Percentiles rank a stretch among this genome's conserved stretches.
phyloP scores from a whole-genome alignment of 2,888 invertebrate species.

The Drosophila peninsularis region DNA sequence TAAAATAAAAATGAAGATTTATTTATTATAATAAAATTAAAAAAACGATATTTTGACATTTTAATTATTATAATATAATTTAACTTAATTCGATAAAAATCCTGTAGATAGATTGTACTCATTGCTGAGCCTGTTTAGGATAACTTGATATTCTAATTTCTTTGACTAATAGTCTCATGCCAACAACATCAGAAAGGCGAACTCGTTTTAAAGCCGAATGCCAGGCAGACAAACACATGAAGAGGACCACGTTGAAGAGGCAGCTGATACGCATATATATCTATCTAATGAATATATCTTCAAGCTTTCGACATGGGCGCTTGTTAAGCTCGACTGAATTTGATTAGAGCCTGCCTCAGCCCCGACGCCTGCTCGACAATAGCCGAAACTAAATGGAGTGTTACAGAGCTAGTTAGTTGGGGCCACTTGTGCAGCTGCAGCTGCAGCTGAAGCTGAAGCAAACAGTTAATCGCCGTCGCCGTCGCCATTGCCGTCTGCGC shows the following conservation, averaged over 20 bases:
- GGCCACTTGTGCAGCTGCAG: slow-evolving; percentile 14
- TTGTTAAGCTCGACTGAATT: slow-evolving; percentile 17
- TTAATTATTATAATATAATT: background rate
- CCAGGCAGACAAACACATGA: background rate
- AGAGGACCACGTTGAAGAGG: background rate
- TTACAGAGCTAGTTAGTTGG: slow-evolving; percentile 12
- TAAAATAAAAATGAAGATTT: background rate
- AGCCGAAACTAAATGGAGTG: slow-evolving; percentile 6
- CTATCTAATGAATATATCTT: background rate
- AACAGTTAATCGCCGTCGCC: slow-evolving; percentile 22
- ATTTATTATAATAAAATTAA: background rate
- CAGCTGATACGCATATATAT: background rate
- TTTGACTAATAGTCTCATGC: no score
- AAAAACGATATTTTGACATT: background rate
- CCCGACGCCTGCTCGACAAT: slow-evolving; percentile 2
- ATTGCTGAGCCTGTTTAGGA: no score
- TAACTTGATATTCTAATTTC: no score
- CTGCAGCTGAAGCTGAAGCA: background rate
- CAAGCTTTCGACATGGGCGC: background rate
- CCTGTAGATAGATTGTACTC: background rate
- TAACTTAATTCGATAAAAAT: no score
- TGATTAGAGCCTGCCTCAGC: slow-evolving; percentile 14
- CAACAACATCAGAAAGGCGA: background rate
- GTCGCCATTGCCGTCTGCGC: slow-evolving; percentile 3
- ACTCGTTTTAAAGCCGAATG: no score